phyloP scores from a whole-genome alignment of 2,888 invertebrate genomes.

The Drosophila setosimentum region DNA sequence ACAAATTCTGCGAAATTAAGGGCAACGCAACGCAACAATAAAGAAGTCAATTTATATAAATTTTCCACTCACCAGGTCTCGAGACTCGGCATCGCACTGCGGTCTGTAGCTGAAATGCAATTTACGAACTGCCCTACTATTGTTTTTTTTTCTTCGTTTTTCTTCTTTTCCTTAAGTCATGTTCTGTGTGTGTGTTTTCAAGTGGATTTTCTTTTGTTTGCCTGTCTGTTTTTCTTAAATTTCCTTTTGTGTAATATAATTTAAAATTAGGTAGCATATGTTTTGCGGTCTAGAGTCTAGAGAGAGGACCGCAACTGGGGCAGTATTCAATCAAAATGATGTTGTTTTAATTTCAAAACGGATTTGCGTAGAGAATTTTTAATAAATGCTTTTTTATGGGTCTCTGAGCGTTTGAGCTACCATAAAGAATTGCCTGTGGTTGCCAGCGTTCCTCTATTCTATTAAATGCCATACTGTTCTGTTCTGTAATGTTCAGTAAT shows the following conservation, averaged over 20 bases:
- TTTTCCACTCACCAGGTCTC: conserved; percentile 66
- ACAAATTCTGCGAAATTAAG: conserved; percentile 77
- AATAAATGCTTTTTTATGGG: conserved; percentile 73
- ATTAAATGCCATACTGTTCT: conserved; percentile 1
- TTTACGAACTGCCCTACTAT: conserved; percentile 65
- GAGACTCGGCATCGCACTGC: conserved; percentile 32
- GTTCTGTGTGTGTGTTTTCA: conserved; percentile 38
- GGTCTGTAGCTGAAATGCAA: conserved; percentile 72
- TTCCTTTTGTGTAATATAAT: conserved; percentile 69
- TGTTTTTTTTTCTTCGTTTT: conserved; percentile 36
- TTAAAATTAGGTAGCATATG: conserved; percentile 81
- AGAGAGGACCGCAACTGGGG: conserved; percentile 21
- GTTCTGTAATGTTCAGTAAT: not conserved
- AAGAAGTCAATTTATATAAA: conserved; percentile 82
- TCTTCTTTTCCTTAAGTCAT: conserved; percentile 44
- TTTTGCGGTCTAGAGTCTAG: conserved; percentile 53
- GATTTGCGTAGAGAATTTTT: conserved; percentile 81
- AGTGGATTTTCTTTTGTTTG: conserved; percentile 63
- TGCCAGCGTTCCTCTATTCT: conserved; percentile 6
- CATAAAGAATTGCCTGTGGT: conserved; percentile 59
- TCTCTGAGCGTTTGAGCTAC: conserved; percentile 27
- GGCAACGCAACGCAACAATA: conserved; percentile 68
- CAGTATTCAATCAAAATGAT: conserved; percentile 80
- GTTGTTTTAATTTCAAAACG: conserved; percentile 78
- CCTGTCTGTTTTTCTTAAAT: conserved; percentile 22